These are phyloP conservation scores for Garrulus glandarius DNA, from an alignment of 2,797 vertebrate genomes.

Conservation along the genomic window DNA sequence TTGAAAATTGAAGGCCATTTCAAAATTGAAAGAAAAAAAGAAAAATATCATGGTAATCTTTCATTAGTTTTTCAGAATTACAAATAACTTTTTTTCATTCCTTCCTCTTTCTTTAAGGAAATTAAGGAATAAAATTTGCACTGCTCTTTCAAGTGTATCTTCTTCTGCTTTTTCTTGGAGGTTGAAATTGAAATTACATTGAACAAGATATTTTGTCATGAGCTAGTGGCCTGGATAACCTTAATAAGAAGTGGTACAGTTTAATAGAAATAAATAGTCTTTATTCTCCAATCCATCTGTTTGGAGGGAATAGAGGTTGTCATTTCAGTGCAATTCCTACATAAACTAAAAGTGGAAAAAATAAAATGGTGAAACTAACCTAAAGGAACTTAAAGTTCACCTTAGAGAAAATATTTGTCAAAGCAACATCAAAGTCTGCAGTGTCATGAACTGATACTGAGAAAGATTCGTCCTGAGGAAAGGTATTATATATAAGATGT, in stretches of 20 bases:
- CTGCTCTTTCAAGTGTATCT: background rate
- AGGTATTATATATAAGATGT: conserved; percentile 14
- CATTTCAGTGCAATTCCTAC: background rate
- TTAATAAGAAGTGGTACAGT: background rate
- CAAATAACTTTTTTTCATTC: rapidly evolving
- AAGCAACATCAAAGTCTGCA: conserved; percentile 26
- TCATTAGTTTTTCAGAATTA: background rate
- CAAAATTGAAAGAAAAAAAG: background rate
- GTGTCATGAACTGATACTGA: conserved; percentile 15
- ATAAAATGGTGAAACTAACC: background rate
- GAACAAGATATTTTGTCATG: background rate
- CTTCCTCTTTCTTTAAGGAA: background rate
- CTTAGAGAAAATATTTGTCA: conserved; percentile 50
- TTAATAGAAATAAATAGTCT: conserved; percentile 4
- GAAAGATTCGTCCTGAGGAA: conserved; percentile 3
- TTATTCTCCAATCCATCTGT: background rate
- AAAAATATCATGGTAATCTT: background rate
- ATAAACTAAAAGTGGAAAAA: background rate
- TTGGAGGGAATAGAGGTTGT: background rate
- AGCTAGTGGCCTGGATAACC: background rate
- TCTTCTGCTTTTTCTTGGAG: background rate
- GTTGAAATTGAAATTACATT: background rate
- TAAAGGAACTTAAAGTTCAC: background rate
- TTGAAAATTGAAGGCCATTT: background rate
- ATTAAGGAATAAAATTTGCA: background rate